Percentiles rank a stretch among this genome's conserved stretches.
Evolutionary conservation across 2,888 invertebrate species (phyloP).

Genomic region (Megamerina dolium): DNA sequence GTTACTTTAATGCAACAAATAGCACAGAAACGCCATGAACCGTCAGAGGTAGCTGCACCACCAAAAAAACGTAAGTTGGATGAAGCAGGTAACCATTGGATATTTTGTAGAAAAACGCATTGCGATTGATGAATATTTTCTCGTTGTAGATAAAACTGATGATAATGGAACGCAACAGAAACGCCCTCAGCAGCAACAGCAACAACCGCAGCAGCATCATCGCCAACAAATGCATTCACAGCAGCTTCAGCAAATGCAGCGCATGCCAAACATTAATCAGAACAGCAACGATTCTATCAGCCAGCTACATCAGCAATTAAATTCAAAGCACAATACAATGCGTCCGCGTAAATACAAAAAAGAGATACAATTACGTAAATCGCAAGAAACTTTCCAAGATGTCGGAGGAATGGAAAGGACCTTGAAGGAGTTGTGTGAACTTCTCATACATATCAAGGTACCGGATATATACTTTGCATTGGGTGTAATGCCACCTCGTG

Average conservation of each 20-base stretch:
- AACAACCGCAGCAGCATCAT: conserved; percentile 19
- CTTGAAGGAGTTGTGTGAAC: conserved; percentile 64
- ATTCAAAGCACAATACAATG: background rate
- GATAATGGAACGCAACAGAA: conserved; percentile 15
- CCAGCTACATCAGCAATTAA: conserved; percentile 13
- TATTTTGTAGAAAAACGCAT: background rate
- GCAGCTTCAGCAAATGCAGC: conserved; percentile 14
- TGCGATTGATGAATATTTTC: background rate
- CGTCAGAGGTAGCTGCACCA: conserved; percentile 36
- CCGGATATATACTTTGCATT: conserved; percentile 82
- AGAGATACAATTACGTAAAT: conserved; percentile 31
- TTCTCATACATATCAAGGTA: conserved; percentile 80
- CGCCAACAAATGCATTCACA: too few relatives aligned
- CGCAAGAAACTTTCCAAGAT: conserved; percentile 49
- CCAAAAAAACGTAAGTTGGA: conserved; percentile 28
- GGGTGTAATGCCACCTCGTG: conserved; percentile 82
- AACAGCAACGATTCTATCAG: conserved; percentile 21
- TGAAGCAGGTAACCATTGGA: conserved; percentile 17
- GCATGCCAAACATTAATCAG: conserved; percentile 12
- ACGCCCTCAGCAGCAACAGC: conserved; percentile 15
- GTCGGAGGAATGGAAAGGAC: conserved; percentile 76
- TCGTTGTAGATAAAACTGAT: conserved; percentile 48
- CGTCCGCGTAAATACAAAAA: conserved; percentile 34
- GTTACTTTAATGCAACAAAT: conserved; percentile 4
- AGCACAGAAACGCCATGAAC: conserved; percentile 22